Percentiles rank a stretch among this genome's conserved stretches.
phyloP scores from a whole-genome alignment of 2,797 vertebrate genomes.

The Ispidina lecontei region DNA sequence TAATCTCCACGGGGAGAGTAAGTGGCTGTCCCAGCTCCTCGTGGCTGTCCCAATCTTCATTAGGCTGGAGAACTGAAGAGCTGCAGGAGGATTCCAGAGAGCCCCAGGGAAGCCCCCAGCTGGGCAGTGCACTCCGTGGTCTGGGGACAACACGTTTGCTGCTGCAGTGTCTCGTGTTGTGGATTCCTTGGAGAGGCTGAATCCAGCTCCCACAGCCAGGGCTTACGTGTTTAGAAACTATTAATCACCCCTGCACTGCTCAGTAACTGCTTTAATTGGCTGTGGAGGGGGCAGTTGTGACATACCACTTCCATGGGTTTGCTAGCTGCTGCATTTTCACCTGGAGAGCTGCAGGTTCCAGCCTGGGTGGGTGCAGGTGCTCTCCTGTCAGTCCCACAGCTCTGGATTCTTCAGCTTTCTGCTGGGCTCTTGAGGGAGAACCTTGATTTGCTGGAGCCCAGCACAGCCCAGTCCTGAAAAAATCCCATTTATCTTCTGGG shows the following conservation, averaged over 20 bases:
- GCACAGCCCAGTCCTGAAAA: neutral
- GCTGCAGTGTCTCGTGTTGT: fast-evolving
- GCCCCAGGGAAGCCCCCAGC: fast-evolving
- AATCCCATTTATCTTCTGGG: neutral
- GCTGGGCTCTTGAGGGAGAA: neutral
- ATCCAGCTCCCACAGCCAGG: neutral
- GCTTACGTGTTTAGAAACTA: neutral
- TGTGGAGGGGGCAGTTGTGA: neutral
- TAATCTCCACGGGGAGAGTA: neutral
- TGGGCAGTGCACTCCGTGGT: neutral
- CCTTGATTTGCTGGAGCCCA: neutral
- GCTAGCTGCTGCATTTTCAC: neutral
- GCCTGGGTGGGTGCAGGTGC: neutral
- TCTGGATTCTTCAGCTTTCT: neutral
- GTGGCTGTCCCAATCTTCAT: neutral
- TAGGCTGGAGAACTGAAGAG: neutral
- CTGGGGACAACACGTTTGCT: neutral
- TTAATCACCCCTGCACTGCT: neutral
- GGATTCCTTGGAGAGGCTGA: neutral
- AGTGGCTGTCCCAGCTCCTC: neutral
- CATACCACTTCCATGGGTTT: neutral
- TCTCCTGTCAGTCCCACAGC: neutral
- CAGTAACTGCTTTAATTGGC: neutral
- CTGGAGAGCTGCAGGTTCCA: neutral
- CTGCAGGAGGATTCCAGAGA: neutral